phyloP scores from a whole-genome alignment of 2,888 invertebrate genomes.

The Drosophila affinis region DNA sequence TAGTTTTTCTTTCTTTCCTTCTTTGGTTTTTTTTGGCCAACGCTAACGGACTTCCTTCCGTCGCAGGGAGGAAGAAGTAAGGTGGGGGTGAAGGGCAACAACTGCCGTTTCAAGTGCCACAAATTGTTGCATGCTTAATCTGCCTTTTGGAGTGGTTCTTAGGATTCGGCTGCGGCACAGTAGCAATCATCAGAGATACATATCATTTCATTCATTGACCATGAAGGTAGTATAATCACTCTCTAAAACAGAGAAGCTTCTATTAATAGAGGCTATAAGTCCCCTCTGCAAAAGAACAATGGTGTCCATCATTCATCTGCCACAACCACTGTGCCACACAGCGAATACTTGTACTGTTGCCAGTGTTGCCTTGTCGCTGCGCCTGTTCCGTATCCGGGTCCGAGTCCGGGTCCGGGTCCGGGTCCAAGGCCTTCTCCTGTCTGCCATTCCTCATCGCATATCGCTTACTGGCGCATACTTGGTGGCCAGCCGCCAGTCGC shows the following conservation, averaged over 20 bases:
- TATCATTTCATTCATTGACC: too few relatives aligned
- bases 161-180: background rate
- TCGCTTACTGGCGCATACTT: constrained; percentile 52
- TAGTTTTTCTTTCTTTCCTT: constrained; percentile 12
- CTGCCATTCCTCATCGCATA: constrained; percentile 36
- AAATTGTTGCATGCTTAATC: constrained; percentile 38
- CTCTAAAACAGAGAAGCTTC: too few relatives aligned
- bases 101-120: constrained; percentile 30
- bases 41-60: constrained; percentile 41
- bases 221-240: too few relatives aligned
- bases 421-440: background rate
- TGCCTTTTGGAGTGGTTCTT: background rate
- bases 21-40: constrained; percentile 21
- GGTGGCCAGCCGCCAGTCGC: constrained; percentile 45
- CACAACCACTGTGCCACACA: too few relatives aligned
- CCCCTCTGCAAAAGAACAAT: too few relatives aligned
- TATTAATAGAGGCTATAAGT: too few relatives aligned
- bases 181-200: background rate
- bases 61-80: background rate
- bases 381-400: background rate
- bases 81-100: background rate
- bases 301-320: too few relatives aligned
- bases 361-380: too few relatives aligned
- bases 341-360: too few relatives aligned
- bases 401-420: background rate